Conservation (phyloP, 2,888 invertebrate species). For the Lamellibrachia satsuma region DNA sequence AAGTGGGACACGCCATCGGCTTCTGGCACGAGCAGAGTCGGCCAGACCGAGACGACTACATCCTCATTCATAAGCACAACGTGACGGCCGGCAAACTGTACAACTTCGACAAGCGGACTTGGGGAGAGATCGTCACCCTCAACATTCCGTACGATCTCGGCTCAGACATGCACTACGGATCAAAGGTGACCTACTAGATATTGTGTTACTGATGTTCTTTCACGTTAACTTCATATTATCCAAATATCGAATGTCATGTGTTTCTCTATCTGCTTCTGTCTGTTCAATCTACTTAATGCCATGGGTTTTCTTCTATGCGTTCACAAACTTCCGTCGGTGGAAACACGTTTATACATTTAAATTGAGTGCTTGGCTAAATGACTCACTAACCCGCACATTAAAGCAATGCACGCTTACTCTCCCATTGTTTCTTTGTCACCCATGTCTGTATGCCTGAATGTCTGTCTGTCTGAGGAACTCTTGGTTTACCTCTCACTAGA, state of each 20-base stretch:
- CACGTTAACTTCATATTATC: neutral
- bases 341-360: no score
- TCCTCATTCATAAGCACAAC: constrained; percentile 49
- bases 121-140: constrained; percentile 55
- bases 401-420: no score
- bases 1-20: constrained; percentile 60
- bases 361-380: no score
- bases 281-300: neutral
- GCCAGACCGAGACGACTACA: constrained; percentile 54
- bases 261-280: neutral
- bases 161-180: constrained; percentile 62
- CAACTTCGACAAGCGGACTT: constrained; percentile 55
- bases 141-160: constrained; percentile 59
- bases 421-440: no score
- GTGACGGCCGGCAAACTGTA: constrained; percentile 52
- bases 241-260: neutral
- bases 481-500: no score
- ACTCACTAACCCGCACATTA: no score
- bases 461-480: no score
- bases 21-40: constrained; percentile 64
- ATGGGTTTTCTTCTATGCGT: no score
- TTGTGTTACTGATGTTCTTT: neutral
- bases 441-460: no score
- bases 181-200: constrained; percentile 45
- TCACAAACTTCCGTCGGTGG: no score